Percentiles rank a stretch among this genome's conserved stretches.
These are phyloP conservation scores for Drosophila ezoana DNA, from an alignment of 2,888 invertebrate species.

Conservation along the genomic window DNA sequence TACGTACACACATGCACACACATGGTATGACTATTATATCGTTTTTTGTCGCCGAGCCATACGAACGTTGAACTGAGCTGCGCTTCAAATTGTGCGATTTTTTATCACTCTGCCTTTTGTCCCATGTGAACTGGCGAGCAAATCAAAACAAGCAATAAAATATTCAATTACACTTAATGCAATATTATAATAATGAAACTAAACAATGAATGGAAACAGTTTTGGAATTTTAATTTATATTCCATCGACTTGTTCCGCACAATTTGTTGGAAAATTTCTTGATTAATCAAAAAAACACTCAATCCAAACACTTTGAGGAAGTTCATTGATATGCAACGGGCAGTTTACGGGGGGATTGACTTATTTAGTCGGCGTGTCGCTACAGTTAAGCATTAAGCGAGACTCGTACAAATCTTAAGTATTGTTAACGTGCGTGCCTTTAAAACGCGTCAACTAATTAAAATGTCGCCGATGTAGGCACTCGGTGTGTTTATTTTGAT, in stretches of 20 bases:
- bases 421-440: slow-evolving; percentile 55
- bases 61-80: slow-evolving; percentile 54
- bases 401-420: slow-evolving; percentile 12
- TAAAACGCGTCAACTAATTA: slow-evolving; percentile 34
- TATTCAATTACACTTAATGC: slow-evolving; percentile 20
- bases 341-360: slow-evolving; percentile 32
- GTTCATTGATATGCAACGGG: slow-evolving; percentile 66
- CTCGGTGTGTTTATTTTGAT: slow-evolving; percentile 27
- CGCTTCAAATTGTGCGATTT: slow-evolving; percentile 39
- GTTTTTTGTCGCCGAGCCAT: slow-evolving; percentile 18
- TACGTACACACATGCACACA: not conserved
- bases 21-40: slow-evolving; percentile 23
- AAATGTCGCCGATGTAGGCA: slow-evolving; percentile 33
- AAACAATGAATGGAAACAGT: slow-evolving; percentile 18
- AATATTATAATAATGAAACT: slow-evolving; percentile 25
- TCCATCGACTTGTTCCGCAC: slow-evolving; percentile 59
- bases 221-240: slow-evolving; percentile 42
- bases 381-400: slow-evolving; percentile 46
- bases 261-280: slow-evolving; percentile 32
- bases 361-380: slow-evolving; percentile 37
- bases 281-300: too few species aligned
- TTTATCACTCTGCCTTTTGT: slow-evolving; percentile 54
- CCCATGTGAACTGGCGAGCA: not conserved
- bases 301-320: slow-evolving; percentile 69
- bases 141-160: slow-evolving; percentile 38